Conservation (phyloP, 2,113 vertebrate genomes). For the Bos taurus region DNA sequence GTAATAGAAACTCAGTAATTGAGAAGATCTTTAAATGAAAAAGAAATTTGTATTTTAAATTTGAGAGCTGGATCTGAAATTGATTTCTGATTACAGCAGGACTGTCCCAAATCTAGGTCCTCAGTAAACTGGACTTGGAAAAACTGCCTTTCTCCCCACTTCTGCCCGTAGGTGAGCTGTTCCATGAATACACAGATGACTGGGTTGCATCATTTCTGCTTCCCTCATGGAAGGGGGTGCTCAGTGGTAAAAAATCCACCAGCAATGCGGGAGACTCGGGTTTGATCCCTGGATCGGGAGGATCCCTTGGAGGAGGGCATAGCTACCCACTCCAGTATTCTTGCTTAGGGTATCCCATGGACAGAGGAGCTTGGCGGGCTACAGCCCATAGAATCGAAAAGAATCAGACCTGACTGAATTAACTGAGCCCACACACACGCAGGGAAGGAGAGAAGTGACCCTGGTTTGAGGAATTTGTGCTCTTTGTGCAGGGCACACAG, state of each 20-base stretch:
- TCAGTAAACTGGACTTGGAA: not conserved
- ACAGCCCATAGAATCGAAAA: not conserved
- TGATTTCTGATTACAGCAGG: not conserved
- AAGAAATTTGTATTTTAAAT: not conserved
- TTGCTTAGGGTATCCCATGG: not conserved
- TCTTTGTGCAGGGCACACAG: not conserved
- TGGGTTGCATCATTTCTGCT: not conserved
- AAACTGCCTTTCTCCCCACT: not conserved
- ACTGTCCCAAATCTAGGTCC: not conserved
- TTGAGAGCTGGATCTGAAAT: not conserved
- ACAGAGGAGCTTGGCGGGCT: not conserved
- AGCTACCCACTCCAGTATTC: not conserved
- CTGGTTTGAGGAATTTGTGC: not conserved
- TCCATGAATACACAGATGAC: not conserved
- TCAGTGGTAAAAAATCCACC: not conserved
- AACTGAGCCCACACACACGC: not conserved
- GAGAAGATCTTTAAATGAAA: not conserved
- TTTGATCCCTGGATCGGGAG: not conserved
- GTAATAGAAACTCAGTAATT: not conserved
- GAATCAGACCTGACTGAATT: fast-evolving
- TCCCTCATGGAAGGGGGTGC: not conserved
- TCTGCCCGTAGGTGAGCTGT: not conserved
- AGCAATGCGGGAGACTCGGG: not conserved
- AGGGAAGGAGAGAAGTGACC: not conserved
- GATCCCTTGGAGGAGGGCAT: not conserved